These are phyloP conservation scores for Theropithecus gelada DNA, from an alignment of 2,113 vertebrate species.

Conservation along the genomic window DNA sequence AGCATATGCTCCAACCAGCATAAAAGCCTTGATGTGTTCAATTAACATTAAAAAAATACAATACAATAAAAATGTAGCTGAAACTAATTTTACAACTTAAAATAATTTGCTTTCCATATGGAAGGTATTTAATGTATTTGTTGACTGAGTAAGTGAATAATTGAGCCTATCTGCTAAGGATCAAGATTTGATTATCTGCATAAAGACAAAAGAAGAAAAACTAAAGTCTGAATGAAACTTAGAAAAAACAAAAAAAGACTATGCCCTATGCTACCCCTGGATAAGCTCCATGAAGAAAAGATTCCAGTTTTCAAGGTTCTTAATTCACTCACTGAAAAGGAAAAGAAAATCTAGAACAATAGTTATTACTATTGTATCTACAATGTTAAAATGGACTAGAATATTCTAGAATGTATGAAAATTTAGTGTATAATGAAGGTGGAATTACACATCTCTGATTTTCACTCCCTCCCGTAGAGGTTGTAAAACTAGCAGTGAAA, in stretches of 20 bases:
- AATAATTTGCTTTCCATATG: slow-evolving; percentile 8
- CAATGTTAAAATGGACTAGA: neutral
- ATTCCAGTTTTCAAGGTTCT: neutral
- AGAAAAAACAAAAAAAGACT: neutral
- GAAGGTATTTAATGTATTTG: neutral
- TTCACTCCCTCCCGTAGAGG: neutral
- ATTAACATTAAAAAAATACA: slow-evolving; percentile 14
- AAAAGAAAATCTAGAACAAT: neutral
- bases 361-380: neutral
- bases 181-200: neutral
- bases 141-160: neutral
- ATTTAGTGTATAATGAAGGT: neutral
- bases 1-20: neutral
- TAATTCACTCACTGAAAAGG: neutral
- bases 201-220: neutral
- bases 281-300: neutral
- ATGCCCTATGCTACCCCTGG: neutral
- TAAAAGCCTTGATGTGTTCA: neutral
- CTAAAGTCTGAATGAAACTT: neutral
- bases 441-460: neutral
- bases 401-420: neutral
- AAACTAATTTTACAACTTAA: slow-evolving; percentile 20
- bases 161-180: neutral
- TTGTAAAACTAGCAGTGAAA: neutral
- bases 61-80: neutral